These are phyloP conservation scores for Pangasianodon hypophthalmus DNA, from an alignment of 2,113 vertebrate genomes.

Conservation along the genomic window DNA sequence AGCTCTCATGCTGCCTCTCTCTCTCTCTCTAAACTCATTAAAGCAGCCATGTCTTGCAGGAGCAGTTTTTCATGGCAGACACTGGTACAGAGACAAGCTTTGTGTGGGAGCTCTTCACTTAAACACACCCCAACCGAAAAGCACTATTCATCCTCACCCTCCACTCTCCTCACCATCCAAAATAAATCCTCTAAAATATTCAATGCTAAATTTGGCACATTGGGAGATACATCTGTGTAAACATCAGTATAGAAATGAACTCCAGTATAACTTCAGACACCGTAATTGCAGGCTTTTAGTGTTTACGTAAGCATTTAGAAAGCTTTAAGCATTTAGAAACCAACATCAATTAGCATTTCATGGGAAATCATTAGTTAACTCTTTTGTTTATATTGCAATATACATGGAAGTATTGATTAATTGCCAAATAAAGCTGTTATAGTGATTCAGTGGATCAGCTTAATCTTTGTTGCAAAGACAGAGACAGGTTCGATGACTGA, in stretches of 20 bases:
- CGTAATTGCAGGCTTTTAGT: neutral
- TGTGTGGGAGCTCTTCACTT: constrained; percentile 5
- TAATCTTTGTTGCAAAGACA: neutral
- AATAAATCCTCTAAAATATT: constrained; percentile 41
- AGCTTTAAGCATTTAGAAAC: neutral
- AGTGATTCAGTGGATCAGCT: neutral
- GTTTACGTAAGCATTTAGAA: neutral
- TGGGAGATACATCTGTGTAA: constrained; percentile 28
- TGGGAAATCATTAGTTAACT: neutral
- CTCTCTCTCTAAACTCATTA: neutral
- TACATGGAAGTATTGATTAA: neutral
- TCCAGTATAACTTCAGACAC: constrained; percentile 5
- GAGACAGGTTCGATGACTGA: neutral
- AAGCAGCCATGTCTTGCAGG: neutral
- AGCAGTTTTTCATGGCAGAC: constrained; percentile 22
- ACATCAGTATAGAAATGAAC: constrained; percentile 26
- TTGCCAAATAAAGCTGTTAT: neutral
- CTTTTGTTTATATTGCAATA: neutral
- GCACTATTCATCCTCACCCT: neutral
- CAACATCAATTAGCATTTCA: neutral
- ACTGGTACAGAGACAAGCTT: neutral
- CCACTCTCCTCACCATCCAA: neutral
- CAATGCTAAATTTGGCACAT: constrained; percentile 23
- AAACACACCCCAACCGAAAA: constrained; percentile 6
- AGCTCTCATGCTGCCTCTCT: neutral